Base-by-base conservation (phyloP, 2,888 invertebrate genomes). In the Glomeris marginata region DNA sequence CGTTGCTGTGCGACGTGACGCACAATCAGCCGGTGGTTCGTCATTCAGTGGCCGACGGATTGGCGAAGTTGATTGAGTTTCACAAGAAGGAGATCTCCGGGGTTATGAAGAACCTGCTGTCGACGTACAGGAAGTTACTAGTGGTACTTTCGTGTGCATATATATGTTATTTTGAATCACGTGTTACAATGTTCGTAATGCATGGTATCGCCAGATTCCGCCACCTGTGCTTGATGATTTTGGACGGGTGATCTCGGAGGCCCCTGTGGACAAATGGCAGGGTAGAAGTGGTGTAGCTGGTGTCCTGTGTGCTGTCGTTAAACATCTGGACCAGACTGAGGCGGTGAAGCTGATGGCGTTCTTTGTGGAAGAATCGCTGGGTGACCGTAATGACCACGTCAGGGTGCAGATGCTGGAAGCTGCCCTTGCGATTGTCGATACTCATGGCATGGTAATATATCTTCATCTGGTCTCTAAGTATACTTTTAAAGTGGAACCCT, bases 371-470 rank as follows among this genome's bases (percentile, higher is more conserved):
- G 77, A 77, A 48, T 88, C 85, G 1, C 74, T 98, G 41, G 82
- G 82, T 1, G 98, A 98, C 72, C 74, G 92, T 20, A 77, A 81
- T 64, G 77, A 80, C 57, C 72, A 74, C 37, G 90, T 91, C 18
- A 77, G 91, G 49, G 82, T 80, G 22, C 81, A 86, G 66, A 95
- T 98, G 94, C 73, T 94, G 51, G 80, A 81, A 55, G 91, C 95
- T 13, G 94, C 95, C n/a, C 76, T 92, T 57, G 82, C 82, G 45
- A 78, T 87, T 53, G 87, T 97, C 2, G 85, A 92, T 64, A 71
- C 84, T 49, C 94, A 97, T 68, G 97, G 97, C 33, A 91, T 90
- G 72, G 82, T 80, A 56, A 48, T 8, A 8, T 28, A 45, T 8
- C 35, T 55, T 13, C 49, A 36, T 16, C 40, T n/a, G n/a, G 35